Conservation (phyloP, 2,113 vertebrate species). For the Paracyprichromis sp. region DNA sequence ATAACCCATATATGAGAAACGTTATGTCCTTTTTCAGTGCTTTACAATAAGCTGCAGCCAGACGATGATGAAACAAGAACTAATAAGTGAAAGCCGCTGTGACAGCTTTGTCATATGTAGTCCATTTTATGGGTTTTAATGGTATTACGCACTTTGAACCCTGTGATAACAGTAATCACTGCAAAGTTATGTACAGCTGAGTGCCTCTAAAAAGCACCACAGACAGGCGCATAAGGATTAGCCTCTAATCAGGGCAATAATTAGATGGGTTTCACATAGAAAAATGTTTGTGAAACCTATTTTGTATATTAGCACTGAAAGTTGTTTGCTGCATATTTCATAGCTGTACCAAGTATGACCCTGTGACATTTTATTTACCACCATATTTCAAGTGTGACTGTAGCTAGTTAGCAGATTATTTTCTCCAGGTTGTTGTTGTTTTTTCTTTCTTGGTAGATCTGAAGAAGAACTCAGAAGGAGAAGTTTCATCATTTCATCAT, state of each 20-base stretch:
- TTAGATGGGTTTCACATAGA: neutral
- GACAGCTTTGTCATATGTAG: slow-evolving; percentile 14
- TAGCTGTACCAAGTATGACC: neutral
- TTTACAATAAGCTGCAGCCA: neutral
- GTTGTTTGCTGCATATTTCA: neutral
- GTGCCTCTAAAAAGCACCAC: neutral
- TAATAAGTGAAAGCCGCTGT: neutral
- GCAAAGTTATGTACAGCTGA: neutral
- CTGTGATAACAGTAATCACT: neutral
- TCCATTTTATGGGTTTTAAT: slow-evolving; percentile 21
- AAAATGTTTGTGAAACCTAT: neutral
- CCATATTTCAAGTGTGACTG: neutral
- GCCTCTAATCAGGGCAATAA: neutral
- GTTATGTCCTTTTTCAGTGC: neutral
- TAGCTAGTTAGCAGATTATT: neutral
- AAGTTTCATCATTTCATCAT: neutral
- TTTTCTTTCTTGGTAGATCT: neutral
- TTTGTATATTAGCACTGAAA: neutral
- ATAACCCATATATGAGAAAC: neutral
- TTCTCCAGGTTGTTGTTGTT: neutral
- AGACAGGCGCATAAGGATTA: neutral
- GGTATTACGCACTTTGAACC: slow-evolving; percentile 31
- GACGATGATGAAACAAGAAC: slow-evolving; percentile 5
- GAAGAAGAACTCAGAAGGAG: neutral
- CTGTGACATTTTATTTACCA: neutral